These are phyloP conservation scores for Acleris laterana DNA, from an alignment of 2,888 invertebrate species.

Conservation along the genomic window DNA sequence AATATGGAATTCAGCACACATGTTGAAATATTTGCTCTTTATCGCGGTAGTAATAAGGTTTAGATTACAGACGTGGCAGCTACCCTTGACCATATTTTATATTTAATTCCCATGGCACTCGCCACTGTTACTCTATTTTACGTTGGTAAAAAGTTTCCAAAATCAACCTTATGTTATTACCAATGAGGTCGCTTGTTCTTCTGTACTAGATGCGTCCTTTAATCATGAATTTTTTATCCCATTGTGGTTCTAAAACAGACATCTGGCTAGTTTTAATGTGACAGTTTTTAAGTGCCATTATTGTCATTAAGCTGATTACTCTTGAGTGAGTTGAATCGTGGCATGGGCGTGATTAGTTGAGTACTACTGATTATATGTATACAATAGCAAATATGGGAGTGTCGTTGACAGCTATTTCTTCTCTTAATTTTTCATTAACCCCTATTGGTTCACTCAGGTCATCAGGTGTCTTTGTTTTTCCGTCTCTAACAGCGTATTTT, in stretches of 20 bases:
- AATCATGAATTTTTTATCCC: too few species aligned
- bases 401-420: too few species aligned
- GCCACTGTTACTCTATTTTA: conserved; percentile 13
- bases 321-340: background rate
- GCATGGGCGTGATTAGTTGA: background rate
- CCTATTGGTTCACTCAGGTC: too few species aligned
- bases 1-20: conserved; percentile 19
- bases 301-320: background rate
- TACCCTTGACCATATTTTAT: conserved; percentile 29
- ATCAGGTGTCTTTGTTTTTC: too few species aligned
- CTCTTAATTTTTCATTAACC: too few species aligned
- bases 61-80: background rate
- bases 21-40: background rate
- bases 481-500: too few species aligned
- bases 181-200: too few species aligned
- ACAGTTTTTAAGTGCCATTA: background rate
- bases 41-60: conserved; percentile 8
- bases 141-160: background rate
- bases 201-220: too few species aligned
- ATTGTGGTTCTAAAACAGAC: conserved; percentile 1
- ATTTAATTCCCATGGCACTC: conserved; percentile 27
- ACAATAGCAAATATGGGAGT: too few species aligned
- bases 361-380: background rate
- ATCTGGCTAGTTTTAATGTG: background rate
- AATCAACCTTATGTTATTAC: too few species aligned